Conservation (phyloP, 2,113 vertebrate species). For the Tachuris rubrigastra region DNA sequence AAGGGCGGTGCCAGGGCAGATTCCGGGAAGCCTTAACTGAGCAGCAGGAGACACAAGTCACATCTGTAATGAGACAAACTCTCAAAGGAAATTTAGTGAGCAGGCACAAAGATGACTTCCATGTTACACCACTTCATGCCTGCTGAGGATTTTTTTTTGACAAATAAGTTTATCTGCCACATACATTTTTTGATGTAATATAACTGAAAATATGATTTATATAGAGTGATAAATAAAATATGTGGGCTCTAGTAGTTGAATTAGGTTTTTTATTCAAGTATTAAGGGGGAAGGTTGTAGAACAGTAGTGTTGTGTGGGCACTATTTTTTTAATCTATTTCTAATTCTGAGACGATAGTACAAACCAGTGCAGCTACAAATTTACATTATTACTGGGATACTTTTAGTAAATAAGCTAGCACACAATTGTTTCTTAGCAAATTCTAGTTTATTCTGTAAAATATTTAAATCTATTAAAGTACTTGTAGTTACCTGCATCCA, state of each 20-base stretch:
- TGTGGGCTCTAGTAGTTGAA: background rate
- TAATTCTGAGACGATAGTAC: background rate
- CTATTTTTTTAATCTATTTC: background rate
- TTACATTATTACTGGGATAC: background rate
- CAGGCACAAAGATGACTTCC: background rate
- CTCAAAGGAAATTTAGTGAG: background rate
- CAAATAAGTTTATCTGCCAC: background rate
- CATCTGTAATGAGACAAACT: background rate
- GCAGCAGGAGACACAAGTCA: background rate
- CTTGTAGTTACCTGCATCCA: background rate
- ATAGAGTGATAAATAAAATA: background rate
- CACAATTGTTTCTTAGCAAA: background rate
- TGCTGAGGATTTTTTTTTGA: background rate
- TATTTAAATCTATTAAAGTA: background rate
- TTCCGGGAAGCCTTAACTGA: fast-evolving
- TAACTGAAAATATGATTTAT: background rate
- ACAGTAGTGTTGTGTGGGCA: background rate
- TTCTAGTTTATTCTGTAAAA: background rate
- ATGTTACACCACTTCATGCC: fast-evolving
- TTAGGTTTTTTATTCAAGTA: background rate
- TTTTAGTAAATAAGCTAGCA: background rate
- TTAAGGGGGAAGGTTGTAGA: background rate
- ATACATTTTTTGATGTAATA: background rate
- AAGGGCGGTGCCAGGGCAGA: background rate
- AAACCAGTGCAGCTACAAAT: background rate